Evolutionary conservation across 2,888 invertebrate species (phyloP), one percentile per base, ranked within the genome.

Genomic region (Homarus gammarus): DNA sequence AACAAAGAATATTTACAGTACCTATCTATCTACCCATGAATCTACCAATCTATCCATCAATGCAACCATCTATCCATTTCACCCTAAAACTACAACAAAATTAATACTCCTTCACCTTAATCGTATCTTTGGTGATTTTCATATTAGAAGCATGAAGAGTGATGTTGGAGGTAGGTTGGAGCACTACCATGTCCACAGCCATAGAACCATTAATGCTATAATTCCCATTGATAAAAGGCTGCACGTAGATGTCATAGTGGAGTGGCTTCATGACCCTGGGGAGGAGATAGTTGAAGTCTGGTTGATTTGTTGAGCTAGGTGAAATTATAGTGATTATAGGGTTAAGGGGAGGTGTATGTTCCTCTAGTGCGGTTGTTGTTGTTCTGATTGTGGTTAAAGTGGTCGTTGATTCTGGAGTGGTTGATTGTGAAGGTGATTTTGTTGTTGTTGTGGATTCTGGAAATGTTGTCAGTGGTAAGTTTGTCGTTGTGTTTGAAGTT

Each of bases 161-260:
- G 33, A 91, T 61, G 49, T 89, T 89, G 56, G 38, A 51, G 10
- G 89, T 89, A 8, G 89, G 15, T 33, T 73, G 22, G 10, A 89
- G 22, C 40, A 91, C 89, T n/a, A 84, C 86, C 49, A 91, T 73
- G 12, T 85, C 86, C 15, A 92, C 90, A 40, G 89, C 82, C n/a
- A 92, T 92, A 73, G 90, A 84, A 8, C 93, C 93, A 10, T 90
- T 75, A 31, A 92, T 91, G 51, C 84, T 92, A 83, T 91, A 92
- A 73, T 92, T 93, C 0, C 81, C 82, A 0, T 93, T 93, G 31
- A 94, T 93, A 3, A 96, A 94, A 96, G 94, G 31, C 94, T 94
- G 92, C 96, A 96, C 91, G 94, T 94, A 40, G 64, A 88, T 38
- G 18, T 22, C 27, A 33, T 88, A 88, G 70, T 88, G 88, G 22